A percentile compares a stretch with the other conserved stretches of the same genome.
These are phyloP conservation scores for Ctenochaetus hawaiiensis DNA, from an alignment of 2,797 vertebrate genomes.

Conservation along the genomic window DNA sequence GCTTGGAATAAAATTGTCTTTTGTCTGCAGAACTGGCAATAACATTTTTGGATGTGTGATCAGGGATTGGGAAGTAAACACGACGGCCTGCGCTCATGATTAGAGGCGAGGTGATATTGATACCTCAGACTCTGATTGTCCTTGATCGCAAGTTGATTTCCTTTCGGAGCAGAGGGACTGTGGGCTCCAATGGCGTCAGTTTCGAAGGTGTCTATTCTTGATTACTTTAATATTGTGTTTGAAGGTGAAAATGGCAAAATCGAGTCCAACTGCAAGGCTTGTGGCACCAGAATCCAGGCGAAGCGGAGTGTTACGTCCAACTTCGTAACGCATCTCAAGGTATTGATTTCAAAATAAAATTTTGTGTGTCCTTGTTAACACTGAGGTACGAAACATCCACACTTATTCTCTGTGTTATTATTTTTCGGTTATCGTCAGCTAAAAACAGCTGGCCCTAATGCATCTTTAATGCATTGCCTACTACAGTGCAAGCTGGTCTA, in stretches of 20 bases:
- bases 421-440: conserved; percentile 1
- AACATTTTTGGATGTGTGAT: conserved; percentile 41
- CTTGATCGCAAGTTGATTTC: conserved; percentile 74
- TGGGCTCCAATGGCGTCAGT: conserved; percentile 86
- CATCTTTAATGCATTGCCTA: not conserved
- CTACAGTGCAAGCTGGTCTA: conserved; percentile 17
- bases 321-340: conserved; percentile 91
- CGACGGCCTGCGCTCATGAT: conserved; percentile 71
- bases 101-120: conserved; percentile 59
- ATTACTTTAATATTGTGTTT: conserved; percentile 90
- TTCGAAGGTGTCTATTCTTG: conserved; percentile 88
- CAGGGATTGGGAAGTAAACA: conserved; percentile 70
- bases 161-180: conserved; percentile 59
- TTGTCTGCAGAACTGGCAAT: conserved; percentile 61
- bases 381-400: not conserved
- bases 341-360: conserved; percentile 63
- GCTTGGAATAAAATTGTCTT: conserved; percentile 47
- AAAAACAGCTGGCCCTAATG: conserved; percentile 13
- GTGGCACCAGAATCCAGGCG: conserved; percentile 88
- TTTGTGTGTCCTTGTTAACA: not conserved
- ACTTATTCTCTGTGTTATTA: not conserved
- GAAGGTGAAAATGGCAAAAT: conserved; percentile 90
- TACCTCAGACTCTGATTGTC: conserved; percentile 58
- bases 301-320: conserved; percentile 89
- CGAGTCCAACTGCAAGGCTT: conserved; percentile 89